phyloP scores from a whole-genome alignment of 2,888 invertebrate species.

The Himalopsyche anomala region DNA sequence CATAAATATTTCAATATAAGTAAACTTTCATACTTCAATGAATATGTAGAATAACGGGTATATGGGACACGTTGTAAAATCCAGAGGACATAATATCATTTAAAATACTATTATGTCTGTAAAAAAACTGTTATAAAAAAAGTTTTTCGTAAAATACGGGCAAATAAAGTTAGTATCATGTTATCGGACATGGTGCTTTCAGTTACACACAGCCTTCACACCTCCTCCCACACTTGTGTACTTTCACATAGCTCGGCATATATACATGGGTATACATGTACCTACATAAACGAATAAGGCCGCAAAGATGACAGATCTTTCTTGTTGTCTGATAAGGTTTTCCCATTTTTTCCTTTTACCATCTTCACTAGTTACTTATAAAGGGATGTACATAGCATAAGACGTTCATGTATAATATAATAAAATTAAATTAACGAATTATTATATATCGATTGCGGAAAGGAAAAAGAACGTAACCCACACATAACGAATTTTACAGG shows the following conservation, averaged over 20 bases:
- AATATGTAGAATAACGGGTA: too few relatives aligned
- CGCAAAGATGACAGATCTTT: conserved; percentile 34
- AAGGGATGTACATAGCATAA: background rate
- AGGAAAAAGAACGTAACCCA: too few relatives aligned
- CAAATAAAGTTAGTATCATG: background rate
- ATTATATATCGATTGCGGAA: too few relatives aligned
- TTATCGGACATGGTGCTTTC: conserved; percentile 9
- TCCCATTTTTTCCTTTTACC: conserved; percentile 27
- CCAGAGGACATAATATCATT: too few relatives aligned
- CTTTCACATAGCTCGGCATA: background rate
- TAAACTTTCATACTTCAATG: too few relatives aligned
- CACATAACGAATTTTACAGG: too few relatives aligned
- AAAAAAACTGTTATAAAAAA: too few relatives aligned
- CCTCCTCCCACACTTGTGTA: background rate
- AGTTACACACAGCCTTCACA: conserved; percentile 22
- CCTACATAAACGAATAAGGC: conserved; percentile 30
- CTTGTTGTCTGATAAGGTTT: conserved; percentile 34
- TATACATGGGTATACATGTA: background rate
- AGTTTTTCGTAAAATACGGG: too few relatives aligned
- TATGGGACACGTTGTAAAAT: too few relatives aligned
- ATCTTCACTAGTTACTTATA: conserved; percentile 29
- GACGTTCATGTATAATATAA: background rate
- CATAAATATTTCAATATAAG: too few relatives aligned
- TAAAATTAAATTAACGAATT: background rate
- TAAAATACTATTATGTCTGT: too few relatives aligned